Base-by-base conservation (phyloP, 1,140 invertebrate genomes). In the Drepana arcuata region DNA sequence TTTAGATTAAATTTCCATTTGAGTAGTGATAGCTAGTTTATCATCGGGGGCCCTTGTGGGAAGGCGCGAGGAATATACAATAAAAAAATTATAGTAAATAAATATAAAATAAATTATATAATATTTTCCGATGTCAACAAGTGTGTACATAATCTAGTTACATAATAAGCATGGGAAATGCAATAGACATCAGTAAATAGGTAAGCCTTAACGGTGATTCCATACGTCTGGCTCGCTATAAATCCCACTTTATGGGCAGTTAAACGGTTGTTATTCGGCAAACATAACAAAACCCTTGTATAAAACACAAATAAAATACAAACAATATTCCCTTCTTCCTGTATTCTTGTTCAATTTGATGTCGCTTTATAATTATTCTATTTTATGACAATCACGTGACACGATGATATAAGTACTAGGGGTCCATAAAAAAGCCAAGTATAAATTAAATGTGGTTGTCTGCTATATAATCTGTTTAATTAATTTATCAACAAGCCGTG, bases 231-330 rank as follows among this genome's bases (percentile, higher is more conserved):
- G 32, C 31, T 5, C 13, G 31, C 40, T 32, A 59, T 69, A 69
- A 63, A 65, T 69, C 44, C 45, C 30, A 41, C 39, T 66, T 69
- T 66, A 69, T 61, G 59, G 65, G 52, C 54, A 54, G 56, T 69
- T 63, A 69, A 63, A 60, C 44, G 53, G 40, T 54, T 66, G 59
- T 61, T 59, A 61, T 57, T 48, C 51, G 28, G 33, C 43, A 49
- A 52, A 49, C 50, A 60, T 56, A 52, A 49, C 41, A 48, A 43
- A 39, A 24, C 34, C 34, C 38, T 40, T 41, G 40, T 47, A 54
- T 54, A 48, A 50, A 42, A 42, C 26, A 43, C 41, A 45, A 58
- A 58, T 47, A 61, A 49, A 56, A 57, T 26, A 35, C 34, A 41
- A 50, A 35, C 41, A 42, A 46, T 41, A 23, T 45, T 35, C 18